A percentile compares a stretch with the other conserved stretches of the same genome.
Conservation (phyloP, 1,140 invertebrate genomes). For the Zaprionus ghesquierei region DNA sequence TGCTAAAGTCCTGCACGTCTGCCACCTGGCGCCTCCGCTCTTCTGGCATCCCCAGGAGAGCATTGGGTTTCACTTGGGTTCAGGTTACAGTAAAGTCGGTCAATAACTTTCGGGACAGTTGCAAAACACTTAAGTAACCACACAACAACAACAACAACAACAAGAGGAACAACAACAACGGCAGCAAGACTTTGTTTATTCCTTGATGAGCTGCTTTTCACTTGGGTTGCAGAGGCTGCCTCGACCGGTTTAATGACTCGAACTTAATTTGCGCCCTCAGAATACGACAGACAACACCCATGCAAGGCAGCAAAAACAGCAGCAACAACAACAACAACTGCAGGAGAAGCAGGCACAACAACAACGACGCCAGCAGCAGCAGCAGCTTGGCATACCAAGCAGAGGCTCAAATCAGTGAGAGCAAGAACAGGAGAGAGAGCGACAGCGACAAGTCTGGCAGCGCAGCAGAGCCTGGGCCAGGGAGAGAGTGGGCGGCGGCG, state of each 20-base stretch:
- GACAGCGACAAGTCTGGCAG: constrained; percentile 51
- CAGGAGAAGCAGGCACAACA: constrained; percentile 2
- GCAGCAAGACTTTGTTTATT: constrained; percentile 43
- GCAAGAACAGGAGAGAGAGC: not conserved
- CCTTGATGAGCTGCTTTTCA: constrained; percentile 47
- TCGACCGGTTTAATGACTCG: constrained; percentile 72
- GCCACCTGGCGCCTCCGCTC: constrained; percentile 53
- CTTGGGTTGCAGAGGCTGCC: constrained; percentile 55
- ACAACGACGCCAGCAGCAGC: constrained; percentile 1
- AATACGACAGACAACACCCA: constrained; percentile 75
- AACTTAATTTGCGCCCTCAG: constrained; percentile 73
- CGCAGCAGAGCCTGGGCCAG: constrained; percentile 1
- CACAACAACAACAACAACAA: constrained; percentile 43
- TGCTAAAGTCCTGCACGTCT: not conserved
- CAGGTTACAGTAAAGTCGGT: constrained; percentile 73
- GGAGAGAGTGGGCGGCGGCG: constrained; percentile 48
- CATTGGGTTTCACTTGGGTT: constrained; percentile 65
- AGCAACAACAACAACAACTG: constrained; percentile 6
- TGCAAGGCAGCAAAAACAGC: constrained; percentile 10
- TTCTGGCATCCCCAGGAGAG: too few relatives aligned
- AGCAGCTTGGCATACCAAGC: constrained; percentile 29
- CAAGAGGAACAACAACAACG: not conserved
- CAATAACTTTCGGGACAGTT: constrained; percentile 65
- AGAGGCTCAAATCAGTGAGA: constrained; percentile 13
- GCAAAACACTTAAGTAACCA: constrained; percentile 60